These are phyloP conservation scores for Elegia similella DNA, from an alignment of 2,888 invertebrate species.

Conservation along the genomic window DNA sequence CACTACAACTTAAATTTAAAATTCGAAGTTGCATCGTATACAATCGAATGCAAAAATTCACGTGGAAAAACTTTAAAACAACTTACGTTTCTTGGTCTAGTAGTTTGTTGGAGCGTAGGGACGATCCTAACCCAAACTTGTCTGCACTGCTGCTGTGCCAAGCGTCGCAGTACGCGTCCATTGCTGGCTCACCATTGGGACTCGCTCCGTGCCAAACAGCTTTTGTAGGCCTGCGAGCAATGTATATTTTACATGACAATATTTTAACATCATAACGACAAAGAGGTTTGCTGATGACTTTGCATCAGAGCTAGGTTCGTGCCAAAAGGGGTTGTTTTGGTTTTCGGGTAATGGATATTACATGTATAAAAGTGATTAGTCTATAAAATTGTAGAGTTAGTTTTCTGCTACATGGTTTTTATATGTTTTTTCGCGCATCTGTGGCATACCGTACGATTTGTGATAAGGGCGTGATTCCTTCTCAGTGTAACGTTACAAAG, in stretches of 20 bases:
- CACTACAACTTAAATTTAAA: neutral
- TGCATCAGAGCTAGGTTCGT: neutral
- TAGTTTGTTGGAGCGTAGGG: slow-evolving; percentile 88
- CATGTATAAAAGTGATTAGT: neutral
- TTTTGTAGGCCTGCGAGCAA: slow-evolving; percentile 90
- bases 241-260: slow-evolving; percentile 22
- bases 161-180: slow-evolving; percentile 95
- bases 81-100: slow-evolving; percentile 87
- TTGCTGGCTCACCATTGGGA: slow-evolving; percentile 90
- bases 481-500: no score
- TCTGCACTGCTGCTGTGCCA: slow-evolving; percentile 92
- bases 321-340: slow-evolving; percentile 11
- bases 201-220: slow-evolving; percentile 98
- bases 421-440: no score
- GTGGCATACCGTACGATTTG: no score
- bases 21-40: neutral
- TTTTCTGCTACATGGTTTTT: no score
- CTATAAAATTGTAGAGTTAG: neutral
- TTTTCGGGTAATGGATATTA: slow-evolving; percentile 3
- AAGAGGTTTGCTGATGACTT: neutral
- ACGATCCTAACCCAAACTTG: slow-evolving; percentile 92
- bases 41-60: slow-evolving; percentile 9
- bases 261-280: slow-evolving; percentile 8
- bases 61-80: slow-evolving; percentile 17
- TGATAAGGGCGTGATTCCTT: no score